Evolutionary conservation across 1,140 invertebrate species (phyloP).

Genomic region (Apis mellifera): Amel_HAv3.1 CM009946.2:1963501-1964000

Average conservation of each 20-base stretch:
- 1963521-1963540: too few species aligned
- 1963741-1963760: constrained; percentile 89
- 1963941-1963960: constrained; percentile 97
- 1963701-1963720: constrained; percentile 93
- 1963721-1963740: constrained; percentile 87
- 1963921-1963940: constrained; percentile 89
- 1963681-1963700: constrained; percentile 84
- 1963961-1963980: constrained; percentile 86
- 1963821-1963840: constrained; percentile 88
- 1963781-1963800: constrained; percentile 90
- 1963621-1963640: too few species aligned
- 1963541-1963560: too few species aligned
- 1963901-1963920: constrained; percentile 92
- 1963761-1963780: constrained; percentile 93
- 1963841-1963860: constrained; percentile 86
- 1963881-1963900: constrained; percentile 96
- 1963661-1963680: constrained; percentile 66
- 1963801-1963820: constrained; percentile 91
- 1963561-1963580: too few species aligned
- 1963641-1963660: too few species aligned
- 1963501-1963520: too few species aligned
- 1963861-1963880: constrained; percentile 94
- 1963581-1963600: too few species aligned
- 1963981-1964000: constrained; percentile 84
- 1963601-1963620: too few species aligned